These are phyloP conservation scores for Heliconius sara DNA, from an alignment of 2,888 invertebrate genomes.

Conservation along the genomic window DNA sequence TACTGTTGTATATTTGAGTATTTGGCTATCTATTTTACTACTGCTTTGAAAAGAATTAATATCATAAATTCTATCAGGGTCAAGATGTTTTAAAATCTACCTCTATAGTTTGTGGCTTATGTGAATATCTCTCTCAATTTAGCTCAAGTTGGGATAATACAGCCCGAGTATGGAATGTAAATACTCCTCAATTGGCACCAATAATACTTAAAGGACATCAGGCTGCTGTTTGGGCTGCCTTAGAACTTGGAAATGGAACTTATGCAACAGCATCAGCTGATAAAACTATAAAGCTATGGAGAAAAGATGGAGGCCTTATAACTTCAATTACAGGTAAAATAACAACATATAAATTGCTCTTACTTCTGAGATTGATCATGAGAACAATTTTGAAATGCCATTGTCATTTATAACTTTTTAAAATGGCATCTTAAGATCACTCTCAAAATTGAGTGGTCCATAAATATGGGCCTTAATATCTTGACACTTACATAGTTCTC, in stretches of 20 bases:
- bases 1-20: too few relatives aligned
- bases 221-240: conserved; percentile 93
- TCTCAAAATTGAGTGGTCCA: too few relatives aligned
- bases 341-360: background rate
- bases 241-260: conserved; percentile 81
- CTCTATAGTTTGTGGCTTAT: background rate
- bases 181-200: conserved; percentile 76
- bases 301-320: conserved; percentile 86
- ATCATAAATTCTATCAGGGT: too few relatives aligned
- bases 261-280: conserved; percentile 96
- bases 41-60: too few relatives aligned
- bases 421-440: too few relatives aligned
- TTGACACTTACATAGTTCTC: too few relatives aligned
- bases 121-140: conserved; percentile 55
- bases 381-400: too few relatives aligned
- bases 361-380: too few relatives aligned
- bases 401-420: too few relatives aligned
- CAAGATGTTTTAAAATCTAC: too few relatives aligned
- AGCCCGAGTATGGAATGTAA: conserved; percentile 91
- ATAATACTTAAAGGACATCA: conserved; percentile 88
- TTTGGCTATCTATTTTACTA: too few relatives aligned
- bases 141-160: conserved; percentile 98
- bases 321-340: conserved; percentile 85
- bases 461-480: too few relatives aligned
- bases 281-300: conserved; percentile 94